Evolutionary conservation across 1,140 invertebrate genomes (phyloP), one percentile per base, ranked within the genome.

Genomic region (Triops cancriformis): DNA sequence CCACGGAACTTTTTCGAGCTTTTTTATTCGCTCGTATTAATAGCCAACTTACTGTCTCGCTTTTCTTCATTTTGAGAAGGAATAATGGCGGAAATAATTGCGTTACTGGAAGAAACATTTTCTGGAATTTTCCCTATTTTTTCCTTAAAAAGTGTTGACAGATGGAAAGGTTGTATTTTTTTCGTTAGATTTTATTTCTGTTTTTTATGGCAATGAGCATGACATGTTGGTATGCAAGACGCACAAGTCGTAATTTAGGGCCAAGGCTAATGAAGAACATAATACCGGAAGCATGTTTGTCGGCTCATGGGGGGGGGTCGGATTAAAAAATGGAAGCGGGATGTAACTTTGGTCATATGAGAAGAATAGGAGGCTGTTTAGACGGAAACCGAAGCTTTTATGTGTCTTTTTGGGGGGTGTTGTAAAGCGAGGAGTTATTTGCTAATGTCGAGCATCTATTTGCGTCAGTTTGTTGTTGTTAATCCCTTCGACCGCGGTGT

Each of bases 231-330:
- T n/a, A 64, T 64, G 51, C 51, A 64, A 23, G 51, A 23, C 14
- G 51, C 51, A 12, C 18, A 64, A 23, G 51, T 64, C 14, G 23
- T 64, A 64, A 64, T n/a, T 64, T 64, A 64, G n/a, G 51, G 23
- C 51, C 14, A 64, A 64, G 51, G 51, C 51, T 64, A 64, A 64
- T 64, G 51, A 64, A 64, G 51, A 64, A 64, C 51, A 64, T 64
- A 64, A 64, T 23, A 64, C 51, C 51, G 51, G 51, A 64, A 64
- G 51, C 51, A 12, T 64, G 51, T 64, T 64, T 64, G 51, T 64
- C 51, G 51, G 51, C 23, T 64, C 31, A 37, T 7, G 31, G 23
- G 51, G 51, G 14, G 51, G 23, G 23, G 14, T 64, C 6, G 23
- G 6, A n/a, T n/a, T 18, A 64, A 64, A 64, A 64, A 64, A 64